These are phyloP conservation scores for Diceros bicornis DNA, from an alignment of 2,797 vertebrate species.

Conservation along the genomic window DNA sequence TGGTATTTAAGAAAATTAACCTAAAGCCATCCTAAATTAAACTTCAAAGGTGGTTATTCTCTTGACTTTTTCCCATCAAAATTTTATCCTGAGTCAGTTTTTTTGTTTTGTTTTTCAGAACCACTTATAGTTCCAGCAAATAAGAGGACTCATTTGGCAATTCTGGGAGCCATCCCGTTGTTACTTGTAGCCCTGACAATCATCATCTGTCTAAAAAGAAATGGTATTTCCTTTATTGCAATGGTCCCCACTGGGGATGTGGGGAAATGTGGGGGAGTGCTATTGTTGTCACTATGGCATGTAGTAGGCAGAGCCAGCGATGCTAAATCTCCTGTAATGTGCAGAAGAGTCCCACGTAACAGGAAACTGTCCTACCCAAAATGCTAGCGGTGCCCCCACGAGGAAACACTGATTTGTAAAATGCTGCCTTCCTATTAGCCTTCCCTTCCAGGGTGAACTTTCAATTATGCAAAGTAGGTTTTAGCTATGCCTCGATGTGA, in stretches of 20 bases:
- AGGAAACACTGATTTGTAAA: not conserved
- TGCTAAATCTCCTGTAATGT: not conserved
- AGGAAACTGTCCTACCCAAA: not conserved
- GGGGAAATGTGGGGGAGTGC: not conserved
- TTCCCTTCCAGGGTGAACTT: not conserved
- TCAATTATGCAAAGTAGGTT: slow-evolving; percentile 3
- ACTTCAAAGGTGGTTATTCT: slow-evolving; percentile 14
- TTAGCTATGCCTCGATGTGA: not conserved
- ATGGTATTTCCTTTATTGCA: slow-evolving; percentile 71
- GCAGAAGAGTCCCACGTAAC: not conserved
- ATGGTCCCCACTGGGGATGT: not conserved
- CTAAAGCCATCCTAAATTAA: not conserved
- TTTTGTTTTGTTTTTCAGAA: slow-evolving; percentile 77
- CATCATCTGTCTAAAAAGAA: slow-evolving; percentile 42
- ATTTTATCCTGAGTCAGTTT: slow-evolving; percentile 36
- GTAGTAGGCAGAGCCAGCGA: not conserved
- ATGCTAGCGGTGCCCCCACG: not conserved
- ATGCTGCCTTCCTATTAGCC: not conserved
- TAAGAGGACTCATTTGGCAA: slow-evolving; percentile 61
- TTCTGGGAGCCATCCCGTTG: not conserved
- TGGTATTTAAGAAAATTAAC: slow-evolving; percentile 2
- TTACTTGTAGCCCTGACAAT: not conserved
- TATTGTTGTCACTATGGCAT: not conserved
- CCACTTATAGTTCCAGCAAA: not conserved
- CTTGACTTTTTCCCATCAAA: not conserved